Conservation (phyloP, 2,113 vertebrate genomes). For the Sterrhoptilus dennistouni region DNA sequence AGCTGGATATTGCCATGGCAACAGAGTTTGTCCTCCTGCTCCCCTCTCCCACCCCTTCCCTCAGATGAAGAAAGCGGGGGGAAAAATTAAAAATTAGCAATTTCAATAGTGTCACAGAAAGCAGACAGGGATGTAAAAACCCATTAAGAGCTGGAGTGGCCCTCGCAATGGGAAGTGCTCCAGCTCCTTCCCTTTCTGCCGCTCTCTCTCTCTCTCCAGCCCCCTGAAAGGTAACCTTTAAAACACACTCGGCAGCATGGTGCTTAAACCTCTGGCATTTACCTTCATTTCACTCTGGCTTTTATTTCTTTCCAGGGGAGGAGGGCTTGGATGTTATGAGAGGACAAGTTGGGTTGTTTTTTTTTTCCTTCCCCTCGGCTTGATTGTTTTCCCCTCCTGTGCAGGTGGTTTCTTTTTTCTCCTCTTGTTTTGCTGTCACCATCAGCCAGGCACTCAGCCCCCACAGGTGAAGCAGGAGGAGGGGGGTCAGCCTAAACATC, state of each 20-base stretch:
- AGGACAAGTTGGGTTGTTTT: neutral
- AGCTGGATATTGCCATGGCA: neutral
- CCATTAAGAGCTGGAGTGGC: slow-evolving; percentile 47
- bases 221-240: slow-evolving; percentile 71
- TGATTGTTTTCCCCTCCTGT: neutral
- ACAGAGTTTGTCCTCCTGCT: neutral
- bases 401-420: neutral
- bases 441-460: fast-evolving
- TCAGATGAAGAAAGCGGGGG: neutral
- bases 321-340: slow-evolving; percentile 12
- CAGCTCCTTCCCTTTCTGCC: neutral
- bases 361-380: neutral
- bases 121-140: slow-evolving; percentile 36
- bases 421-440: neutral
- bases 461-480: fast-evolving
- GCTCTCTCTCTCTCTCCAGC: neutral
- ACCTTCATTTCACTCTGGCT: slow-evolving; percentile 62
- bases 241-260: slow-evolving; percentile 17
- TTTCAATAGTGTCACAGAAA: slow-evolving; percentile 48
- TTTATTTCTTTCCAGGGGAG: slow-evolving; percentile 49
- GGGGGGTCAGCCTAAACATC: neutral
- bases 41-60: neutral
- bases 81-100: slow-evolving; percentile 5
- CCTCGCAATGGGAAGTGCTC: slow-evolving; percentile 27
- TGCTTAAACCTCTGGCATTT: slow-evolving; percentile 72